Evolutionary conservation across 1,140 invertebrate species (phyloP), one percentile per base, ranked within the genome.

Genomic region (Nixonia krombeini): DNA sequence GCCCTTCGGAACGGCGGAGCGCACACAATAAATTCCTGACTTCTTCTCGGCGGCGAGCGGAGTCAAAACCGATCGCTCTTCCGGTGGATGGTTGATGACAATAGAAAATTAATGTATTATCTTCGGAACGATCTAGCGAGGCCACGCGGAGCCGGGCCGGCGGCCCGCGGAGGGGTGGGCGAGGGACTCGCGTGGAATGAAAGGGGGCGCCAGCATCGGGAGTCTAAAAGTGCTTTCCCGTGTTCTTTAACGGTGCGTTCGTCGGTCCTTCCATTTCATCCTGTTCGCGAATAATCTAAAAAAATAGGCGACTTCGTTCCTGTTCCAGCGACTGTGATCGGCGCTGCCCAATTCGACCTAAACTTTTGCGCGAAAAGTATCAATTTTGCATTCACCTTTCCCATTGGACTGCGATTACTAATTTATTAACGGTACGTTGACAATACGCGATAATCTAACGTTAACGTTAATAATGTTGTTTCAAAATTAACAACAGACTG

Each of bases 221-320:
- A 79, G 75, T 85, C 79, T 70, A 83, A 75, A 83, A 85, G 83
- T 85, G 83, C 83, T 85, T 85, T 85, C 81, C 70, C 82, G 73
- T 85, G 83, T 85, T 85, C 78, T 81, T 83, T 84, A 85, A 85
- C 78, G 80, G 57, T 62, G 70, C 70, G 56, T 72, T 73, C 63
- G 63, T 72, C 61, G 58, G 58, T 73, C 68, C 56, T 70, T 49
- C 58, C 56, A 41, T 50, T 53, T 61, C 55, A 45, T 68, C 53
- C 67, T 70, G 51, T 61, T 74, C 49, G 52, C 70, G 70, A 74
- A 74, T 74, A 74, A 76, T 75, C 71, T 59, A 56, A 65, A 78
- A 76, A 75, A 76, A 74, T 76, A 76, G 61, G 41, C 37, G 45
- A 63, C 59, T 55, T 51, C 47, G 46, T 63, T 63, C 56, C 57